phyloP scores from a whole-genome alignment of 2,113 vertebrate genomes.

The Furnarius figulus region DNA sequence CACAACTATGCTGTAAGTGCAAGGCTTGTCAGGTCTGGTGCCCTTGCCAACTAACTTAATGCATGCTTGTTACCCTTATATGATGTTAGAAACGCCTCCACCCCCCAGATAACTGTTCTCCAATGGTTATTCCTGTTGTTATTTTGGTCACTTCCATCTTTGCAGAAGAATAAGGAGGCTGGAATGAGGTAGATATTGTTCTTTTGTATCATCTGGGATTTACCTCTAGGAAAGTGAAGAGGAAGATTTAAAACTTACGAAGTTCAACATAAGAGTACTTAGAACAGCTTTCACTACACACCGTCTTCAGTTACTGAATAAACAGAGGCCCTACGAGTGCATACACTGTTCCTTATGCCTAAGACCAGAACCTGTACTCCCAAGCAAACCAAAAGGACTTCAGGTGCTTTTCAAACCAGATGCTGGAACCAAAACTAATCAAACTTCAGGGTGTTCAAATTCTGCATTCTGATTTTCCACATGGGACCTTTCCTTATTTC shows the following conservation, averaged over 20 bases:
- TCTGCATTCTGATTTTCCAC: not conserved
- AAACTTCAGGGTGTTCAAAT: not conserved
- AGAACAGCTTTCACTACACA: not conserved
- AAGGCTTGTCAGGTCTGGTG: not conserved
- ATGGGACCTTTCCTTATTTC: not conserved
- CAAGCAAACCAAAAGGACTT: not conserved
- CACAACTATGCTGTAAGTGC: not conserved
- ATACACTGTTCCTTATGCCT: not conserved
- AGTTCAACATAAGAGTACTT: not conserved
- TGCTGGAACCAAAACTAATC: not conserved
- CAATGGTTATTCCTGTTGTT: not conserved
- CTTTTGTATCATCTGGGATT: not conserved
- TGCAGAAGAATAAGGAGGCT: not conserved
- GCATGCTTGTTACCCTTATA: not conserved
- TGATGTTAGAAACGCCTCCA: not conserved
- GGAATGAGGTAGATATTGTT: not conserved
- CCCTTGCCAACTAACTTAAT: not conserved
- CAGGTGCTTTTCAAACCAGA: not conserved
- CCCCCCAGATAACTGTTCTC: not conserved
- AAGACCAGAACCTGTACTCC: not conserved
- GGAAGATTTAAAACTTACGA: not conserved
- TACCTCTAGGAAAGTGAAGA: not conserved
- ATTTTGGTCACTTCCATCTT: not conserved
- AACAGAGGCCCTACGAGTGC: not conserved
- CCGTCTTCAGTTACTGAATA: not conserved